Evolutionary conservation across 2,113 vertebrate genomes (phyloP), one percentile per base, ranked within the genome.

Genomic region (Vulpes ferrilata): DNA sequence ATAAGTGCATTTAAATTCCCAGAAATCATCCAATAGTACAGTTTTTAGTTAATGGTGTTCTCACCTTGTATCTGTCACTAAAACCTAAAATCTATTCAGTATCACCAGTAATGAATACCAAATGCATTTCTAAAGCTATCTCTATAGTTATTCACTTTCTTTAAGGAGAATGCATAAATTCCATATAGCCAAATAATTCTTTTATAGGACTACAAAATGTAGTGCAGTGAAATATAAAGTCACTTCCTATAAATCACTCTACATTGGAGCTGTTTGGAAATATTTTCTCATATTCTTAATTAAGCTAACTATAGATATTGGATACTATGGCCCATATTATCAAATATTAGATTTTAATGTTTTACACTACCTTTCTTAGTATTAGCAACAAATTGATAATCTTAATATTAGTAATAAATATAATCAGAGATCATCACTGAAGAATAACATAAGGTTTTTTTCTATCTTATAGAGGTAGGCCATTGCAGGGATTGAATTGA

Each of bases 111-210:
- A 93, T 90, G 48, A 73, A 53, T 69, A 79, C 19, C 60, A 93
- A 96, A 73, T 93, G 16, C 10, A 59, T 89, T 88, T 90, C 53
- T 92, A 8, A 76, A 93, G 81, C 11, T 73, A 65, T 35, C 9
- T 78, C 48, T 90, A 53, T 64, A 88, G n/a, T 81, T 1, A 0
- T 48, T 88, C 80, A 53, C n/a, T 96, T 96, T 59, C 32, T 60
- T 82, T 95, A 69, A 69, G 67, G 35, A 73, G 64, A 85, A 89
- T 85, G 15, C 51, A 96, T 85, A 92, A n/a, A 88, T 93, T 85
- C 79, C 57, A 96, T 89, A 38, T 43, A 73, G 48, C 6, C 27
- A 85, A 93, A 60, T 73, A 79, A 81, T 74, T 74, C 1, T 95
- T 82, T 94, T 67, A 88, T 89, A 60, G 64, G 23, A 86, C 59